Percentiles rank a stretch among this genome's conserved stretches.
Conservation (phyloP, 2,113 vertebrate genomes). For the Theropithecus gelada region DNA sequence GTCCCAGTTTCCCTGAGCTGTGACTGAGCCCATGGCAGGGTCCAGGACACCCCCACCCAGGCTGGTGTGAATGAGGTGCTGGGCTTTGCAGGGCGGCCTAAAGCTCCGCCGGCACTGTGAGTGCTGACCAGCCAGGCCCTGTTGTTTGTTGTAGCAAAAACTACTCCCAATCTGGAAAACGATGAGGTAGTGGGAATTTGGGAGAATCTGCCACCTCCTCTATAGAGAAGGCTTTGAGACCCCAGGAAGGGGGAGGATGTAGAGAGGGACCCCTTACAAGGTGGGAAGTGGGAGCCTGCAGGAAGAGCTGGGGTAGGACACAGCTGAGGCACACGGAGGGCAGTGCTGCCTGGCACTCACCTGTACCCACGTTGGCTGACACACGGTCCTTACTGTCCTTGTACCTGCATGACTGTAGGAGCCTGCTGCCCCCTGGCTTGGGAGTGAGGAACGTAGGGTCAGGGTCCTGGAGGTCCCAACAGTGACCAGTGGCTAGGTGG, state of each 20-base stretch:
- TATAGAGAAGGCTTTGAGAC: not conserved
- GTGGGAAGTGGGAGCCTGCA: not conserved
- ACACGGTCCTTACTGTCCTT: not conserved
- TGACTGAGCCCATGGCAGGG: not conserved
- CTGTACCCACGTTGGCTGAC: not conserved
- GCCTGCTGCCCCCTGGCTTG: not conserved
- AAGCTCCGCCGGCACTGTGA: not conserved
- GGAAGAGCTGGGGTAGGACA: not conserved
- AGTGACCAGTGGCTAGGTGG: not conserved
- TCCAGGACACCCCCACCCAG: not conserved
- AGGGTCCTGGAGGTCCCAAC: not conserved
- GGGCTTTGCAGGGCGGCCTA: not conserved
- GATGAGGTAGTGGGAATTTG: not conserved
- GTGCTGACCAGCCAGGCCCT: not conserved
- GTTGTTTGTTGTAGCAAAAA: not conserved
- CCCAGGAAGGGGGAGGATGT: not conserved
- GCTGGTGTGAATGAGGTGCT: not conserved
- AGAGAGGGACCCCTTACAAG: not conserved
- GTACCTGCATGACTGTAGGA: not conserved
- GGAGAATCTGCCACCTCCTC: not conserved
- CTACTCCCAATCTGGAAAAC: not conserved
- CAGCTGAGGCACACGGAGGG: not conserved
- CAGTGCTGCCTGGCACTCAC: not conserved
- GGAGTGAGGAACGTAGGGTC: not conserved
- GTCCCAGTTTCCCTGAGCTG: not conserved